Evolutionary conservation across 1,140 invertebrate species (phyloP), one percentile per base, ranked within the genome.

Genomic region (Pseudoatta argentina): DNA sequence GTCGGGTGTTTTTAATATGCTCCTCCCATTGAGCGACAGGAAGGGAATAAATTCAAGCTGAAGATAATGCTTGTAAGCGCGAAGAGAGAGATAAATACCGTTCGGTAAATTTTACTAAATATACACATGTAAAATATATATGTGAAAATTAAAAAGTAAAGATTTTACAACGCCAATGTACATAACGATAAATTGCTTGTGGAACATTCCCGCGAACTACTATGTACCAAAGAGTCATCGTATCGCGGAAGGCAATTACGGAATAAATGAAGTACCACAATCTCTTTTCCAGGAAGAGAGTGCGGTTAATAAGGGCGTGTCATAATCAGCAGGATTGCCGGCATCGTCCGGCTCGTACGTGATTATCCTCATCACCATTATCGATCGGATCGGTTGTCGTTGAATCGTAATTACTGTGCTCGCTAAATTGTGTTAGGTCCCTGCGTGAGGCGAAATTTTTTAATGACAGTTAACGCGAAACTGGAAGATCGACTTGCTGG

Each of bases 311-410:
- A 87, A 87, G 82, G 86, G 83, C 86, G 86, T 86, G 82, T 86
- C 61, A 88, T 79, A 72, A 81, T 90, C 27, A 66, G 57, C 63
- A 55, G 34, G 30, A 86, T 79, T 63, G 72, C 77, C 55, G 85
- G 53, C 73, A 27, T 81, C 66, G 48, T 61, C 85, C 77, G 76
- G 53, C 63, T 61, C 77, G 39, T 81, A 69, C 24, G 53, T 53
- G 85, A 90, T 89, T 91, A 89, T 90, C 86, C 87, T 89, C 81
- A 82, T 87, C 61, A 88, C 73, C 88, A 87, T 83, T 77, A 88
- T 88, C 77, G 88, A 87, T 78, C 61, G 76, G 73, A 57, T 85
- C 66, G 24, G 72, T 76, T 87, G 61, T 77, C 67, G 63, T 61
- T 69, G 27, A 71, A 61, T 73, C 85, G 75, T 77, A 66, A 78